phyloP scores from a whole-genome alignment of 2,888 invertebrate species.

The Zaprionus obscuricornis region DNA sequence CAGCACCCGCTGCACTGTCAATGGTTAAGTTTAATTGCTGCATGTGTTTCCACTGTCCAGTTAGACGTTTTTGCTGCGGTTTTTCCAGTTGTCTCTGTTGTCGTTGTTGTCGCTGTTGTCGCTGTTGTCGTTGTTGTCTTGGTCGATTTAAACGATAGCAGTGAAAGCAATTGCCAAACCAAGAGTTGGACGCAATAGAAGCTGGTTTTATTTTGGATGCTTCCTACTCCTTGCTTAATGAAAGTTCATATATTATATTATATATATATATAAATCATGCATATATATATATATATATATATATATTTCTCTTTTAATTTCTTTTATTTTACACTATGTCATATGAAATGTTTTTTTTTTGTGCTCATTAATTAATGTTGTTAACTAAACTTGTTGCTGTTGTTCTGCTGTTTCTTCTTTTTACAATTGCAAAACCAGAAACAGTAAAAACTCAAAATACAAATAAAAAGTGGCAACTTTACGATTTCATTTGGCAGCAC shows the following conservation, averaged over 20 bases:
- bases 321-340: slow-evolving; percentile 19
- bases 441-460: too few species aligned
- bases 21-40: slow-evolving; percentile 67
- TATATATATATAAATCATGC: background rate
- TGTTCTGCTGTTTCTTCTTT: too few species aligned
- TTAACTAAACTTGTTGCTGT: too few species aligned
- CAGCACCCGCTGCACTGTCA: slow-evolving; percentile 10
- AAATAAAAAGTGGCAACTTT: too few species aligned
- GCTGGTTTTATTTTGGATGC: background rate
- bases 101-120: slow-evolving; percentile 25
- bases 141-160: slow-evolving; percentile 62
- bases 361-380: too few species aligned
- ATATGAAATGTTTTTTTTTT: too few species aligned
- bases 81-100: slow-evolving; percentile 63
- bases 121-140: too few species aligned
- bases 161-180: slow-evolving; percentile 58
- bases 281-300: background rate
- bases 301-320: background rate
- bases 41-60: slow-evolving; percentile 24
- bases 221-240: slow-evolving; percentile 27
- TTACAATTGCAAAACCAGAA: too few species aligned
- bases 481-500: slow-evolving; percentile 9
- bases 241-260: too few species aligned
- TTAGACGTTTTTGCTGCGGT: slow-evolving; percentile 38
- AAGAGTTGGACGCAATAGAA: background rate